Evolutionary conservation across 2,888 invertebrate species (phyloP).

Genomic region (Machimus atricapillus): DNA sequence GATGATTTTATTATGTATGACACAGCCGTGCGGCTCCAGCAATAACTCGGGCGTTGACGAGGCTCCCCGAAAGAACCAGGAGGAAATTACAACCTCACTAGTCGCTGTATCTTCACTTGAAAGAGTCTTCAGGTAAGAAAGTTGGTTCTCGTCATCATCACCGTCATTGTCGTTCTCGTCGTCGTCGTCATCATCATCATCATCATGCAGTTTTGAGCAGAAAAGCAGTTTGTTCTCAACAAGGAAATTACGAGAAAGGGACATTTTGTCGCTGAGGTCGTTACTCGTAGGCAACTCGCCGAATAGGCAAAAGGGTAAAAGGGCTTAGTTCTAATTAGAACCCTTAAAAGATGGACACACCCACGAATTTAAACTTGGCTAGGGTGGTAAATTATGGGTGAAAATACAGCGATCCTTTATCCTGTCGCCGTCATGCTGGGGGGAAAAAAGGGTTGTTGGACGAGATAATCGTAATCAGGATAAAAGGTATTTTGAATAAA

Average conservation of each 20-base stretch:
- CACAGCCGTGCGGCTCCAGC: not conserved
- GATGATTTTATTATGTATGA: not conserved
- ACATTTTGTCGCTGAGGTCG: not conserved
- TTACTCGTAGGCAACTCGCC: not conserved
- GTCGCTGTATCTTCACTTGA: not conserved
- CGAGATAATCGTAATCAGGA: constrained; percentile 27
- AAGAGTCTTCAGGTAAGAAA: not conserved
- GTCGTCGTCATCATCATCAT: not conserved
- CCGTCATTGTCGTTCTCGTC: not conserved
- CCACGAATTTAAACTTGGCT: not conserved
- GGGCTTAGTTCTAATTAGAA: constrained; percentile 11
- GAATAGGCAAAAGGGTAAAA: not conserved
- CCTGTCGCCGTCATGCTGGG: not conserved
- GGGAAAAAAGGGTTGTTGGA: not conserved
- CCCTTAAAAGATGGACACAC: constrained; percentile 22
- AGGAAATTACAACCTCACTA: not conserved
- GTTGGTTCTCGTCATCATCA: not conserved
- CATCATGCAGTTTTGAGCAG: constrained; percentile 2
- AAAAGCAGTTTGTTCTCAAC: not conserved
- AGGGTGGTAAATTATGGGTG: constrained; percentile 20
- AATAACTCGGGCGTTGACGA: not conserved
- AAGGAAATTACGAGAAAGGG: not conserved
- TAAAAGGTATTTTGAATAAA: constrained; percentile 33
- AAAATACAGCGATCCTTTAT: constrained; percentile 21
- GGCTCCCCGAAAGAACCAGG: not conserved